Conservation (phyloP, 2,797 vertebrate species). For the Otolemur crassicaudatus region DNA sequence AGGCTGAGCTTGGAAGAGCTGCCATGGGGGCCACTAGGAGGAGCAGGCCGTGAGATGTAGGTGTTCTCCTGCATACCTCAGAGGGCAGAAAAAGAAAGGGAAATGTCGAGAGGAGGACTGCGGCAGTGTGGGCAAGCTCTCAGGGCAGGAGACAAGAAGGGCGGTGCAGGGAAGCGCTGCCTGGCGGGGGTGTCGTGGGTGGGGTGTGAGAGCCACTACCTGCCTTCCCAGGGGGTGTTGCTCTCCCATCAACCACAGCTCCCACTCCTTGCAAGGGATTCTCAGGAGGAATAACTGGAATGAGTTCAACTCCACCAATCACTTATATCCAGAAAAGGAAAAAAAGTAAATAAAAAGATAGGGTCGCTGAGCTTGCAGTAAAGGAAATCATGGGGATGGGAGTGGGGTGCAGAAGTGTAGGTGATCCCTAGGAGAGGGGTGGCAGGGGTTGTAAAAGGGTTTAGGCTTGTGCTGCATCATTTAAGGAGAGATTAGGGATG, state of each 20-base stretch:
- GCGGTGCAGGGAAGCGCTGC: fast-evolving
- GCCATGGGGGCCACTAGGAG: neutral
- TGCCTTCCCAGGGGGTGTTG: neutral
- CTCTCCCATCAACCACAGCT: neutral
- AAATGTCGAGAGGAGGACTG: neutral
- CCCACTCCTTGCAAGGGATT: no score
- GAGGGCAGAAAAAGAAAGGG: neutral
- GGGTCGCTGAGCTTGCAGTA: neutral
- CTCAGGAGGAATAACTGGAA: neutral
- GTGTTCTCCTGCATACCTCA: neutral
- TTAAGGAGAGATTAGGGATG: neutral
- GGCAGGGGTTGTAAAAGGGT: neutral
- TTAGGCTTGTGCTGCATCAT: neutral
- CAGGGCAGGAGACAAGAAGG: fast-evolving
- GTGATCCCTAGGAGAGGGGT: neutral
- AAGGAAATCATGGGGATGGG: neutral
- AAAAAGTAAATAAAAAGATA: neutral
- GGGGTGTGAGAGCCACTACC: neutral
- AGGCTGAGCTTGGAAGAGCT: neutral
- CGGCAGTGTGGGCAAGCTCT: fast-evolving
- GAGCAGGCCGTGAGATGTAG: neutral
- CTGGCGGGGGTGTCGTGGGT: fast-evolving
- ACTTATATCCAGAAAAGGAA: no score
- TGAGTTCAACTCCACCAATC: neutral
- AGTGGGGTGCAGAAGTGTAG: neutral